Conservation (phyloP, 1,140 invertebrate genomes). For the Charaxes varanes region DNA sequence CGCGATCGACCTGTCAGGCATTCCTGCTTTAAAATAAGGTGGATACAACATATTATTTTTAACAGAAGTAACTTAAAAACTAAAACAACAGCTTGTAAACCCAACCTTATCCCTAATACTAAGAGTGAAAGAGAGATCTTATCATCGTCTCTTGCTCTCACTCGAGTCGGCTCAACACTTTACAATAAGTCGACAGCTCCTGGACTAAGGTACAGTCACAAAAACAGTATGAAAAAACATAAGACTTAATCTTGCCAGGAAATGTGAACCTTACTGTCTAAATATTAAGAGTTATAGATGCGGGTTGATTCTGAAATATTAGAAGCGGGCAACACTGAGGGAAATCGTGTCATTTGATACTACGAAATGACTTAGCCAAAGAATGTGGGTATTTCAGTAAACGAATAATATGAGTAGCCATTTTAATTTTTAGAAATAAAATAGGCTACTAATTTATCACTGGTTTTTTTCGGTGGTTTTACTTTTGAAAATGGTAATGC, state of each 20-base stretch:
- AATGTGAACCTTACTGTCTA: slow-evolving; percentile 31
- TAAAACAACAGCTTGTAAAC: slow-evolving; percentile 11
- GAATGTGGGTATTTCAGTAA: too few relatives aligned
- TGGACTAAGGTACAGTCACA: slow-evolving; percentile 6
- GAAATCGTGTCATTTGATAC: too few relatives aligned
- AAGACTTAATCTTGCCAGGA: slow-evolving; percentile 19
- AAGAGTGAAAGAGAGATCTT: slow-evolving; percentile 28
- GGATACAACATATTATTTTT: too few relatives aligned
- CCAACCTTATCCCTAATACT: slow-evolving; percentile 24
- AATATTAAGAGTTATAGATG: slow-evolving; percentile 30
- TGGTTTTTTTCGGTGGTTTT: too few relatives aligned
- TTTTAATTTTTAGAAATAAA: too few relatives aligned
- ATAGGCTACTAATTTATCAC: too few relatives aligned
- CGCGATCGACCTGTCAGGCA: too few relatives aligned
- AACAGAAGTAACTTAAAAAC: slow-evolving; percentile 3
- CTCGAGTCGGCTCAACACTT: slow-evolving; percentile 38
- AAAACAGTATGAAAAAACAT: slow-evolving; percentile 1
- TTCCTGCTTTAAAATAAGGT: too few relatives aligned
- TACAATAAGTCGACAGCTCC: slow-evolving; percentile 29
- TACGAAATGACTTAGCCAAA: slow-evolving; percentile 4
- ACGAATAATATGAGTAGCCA: too few relatives aligned
- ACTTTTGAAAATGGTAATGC: too few relatives aligned
- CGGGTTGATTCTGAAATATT: slow-evolving; percentile 30
- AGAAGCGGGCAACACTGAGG: neutral
- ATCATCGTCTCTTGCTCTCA: slow-evolving; percentile 37